These are phyloP conservation scores for Tipula lateralis DNA, from an alignment of 2,888 invertebrate species.

Conservation along the genomic window DNA sequence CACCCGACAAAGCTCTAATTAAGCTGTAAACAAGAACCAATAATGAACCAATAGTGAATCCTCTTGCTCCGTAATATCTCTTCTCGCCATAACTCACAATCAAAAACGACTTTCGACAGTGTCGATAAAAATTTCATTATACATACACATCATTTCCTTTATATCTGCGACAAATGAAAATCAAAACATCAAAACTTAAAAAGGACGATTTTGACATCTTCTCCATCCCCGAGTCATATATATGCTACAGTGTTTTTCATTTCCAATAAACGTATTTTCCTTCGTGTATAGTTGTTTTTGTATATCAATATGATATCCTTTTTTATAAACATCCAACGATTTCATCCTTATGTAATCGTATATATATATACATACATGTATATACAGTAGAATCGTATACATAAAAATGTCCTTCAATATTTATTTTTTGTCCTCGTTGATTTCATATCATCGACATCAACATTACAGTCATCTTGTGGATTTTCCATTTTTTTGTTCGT, in stretches of 20 bases:
- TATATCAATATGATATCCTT: slow-evolving; percentile 4
- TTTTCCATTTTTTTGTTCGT: neutral
- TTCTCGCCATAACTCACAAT: neutral
- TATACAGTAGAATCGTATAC: neutral
- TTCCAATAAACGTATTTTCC: slow-evolving; percentile 11
- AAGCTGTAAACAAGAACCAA: too few species aligned
- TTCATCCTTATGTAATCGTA: neutral
- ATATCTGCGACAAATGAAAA: neutral
- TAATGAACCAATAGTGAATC: too few species aligned
- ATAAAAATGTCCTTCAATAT: neutral
- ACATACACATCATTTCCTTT: neutral
- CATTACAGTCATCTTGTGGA: slow-evolving; percentile 24
- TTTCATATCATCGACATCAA: slow-evolving; percentile 19
- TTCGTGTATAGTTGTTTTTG: neutral
- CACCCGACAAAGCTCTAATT: too few species aligned
- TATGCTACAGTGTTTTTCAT: neutral
- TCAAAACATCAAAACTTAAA: neutral
- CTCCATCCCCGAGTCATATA: neutral
- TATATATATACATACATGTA: neutral
- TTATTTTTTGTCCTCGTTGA: neutral
- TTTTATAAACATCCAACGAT: neutral
- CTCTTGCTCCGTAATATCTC: too few species aligned
- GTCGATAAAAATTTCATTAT: neutral
- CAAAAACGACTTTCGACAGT: neutral
- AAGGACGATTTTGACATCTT: neutral